phyloP scores from a whole-genome alignment of 2,888 invertebrate genomes.

The Poecilobothrus nobilitatus region DNA sequence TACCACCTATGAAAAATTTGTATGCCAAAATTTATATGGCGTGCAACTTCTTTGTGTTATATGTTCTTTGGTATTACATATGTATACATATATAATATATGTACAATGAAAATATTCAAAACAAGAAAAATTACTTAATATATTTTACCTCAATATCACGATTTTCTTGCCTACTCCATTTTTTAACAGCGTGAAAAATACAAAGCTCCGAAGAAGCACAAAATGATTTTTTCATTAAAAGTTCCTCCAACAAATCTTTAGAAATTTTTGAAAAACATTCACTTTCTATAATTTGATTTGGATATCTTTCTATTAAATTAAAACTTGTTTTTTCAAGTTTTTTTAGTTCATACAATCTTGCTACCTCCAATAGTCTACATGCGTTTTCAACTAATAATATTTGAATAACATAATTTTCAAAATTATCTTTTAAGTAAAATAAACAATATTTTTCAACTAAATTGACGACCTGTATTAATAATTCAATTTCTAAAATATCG shows the following conservation, averaged over 20 bases:
- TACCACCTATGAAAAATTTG: too few relatives aligned
- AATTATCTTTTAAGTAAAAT: slow-evolving; percentile 82
- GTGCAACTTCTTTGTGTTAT: too few relatives aligned
- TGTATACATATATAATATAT: too few relatives aligned
- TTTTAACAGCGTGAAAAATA: slow-evolving; percentile 82
- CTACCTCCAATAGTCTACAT: slow-evolving; percentile 90
- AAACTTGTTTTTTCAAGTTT: slow-evolving; percentile 71
- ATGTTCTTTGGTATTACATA: too few relatives aligned
- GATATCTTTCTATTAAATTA: slow-evolving; percentile 84
- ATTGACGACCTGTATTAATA: slow-evolving; percentile 64
- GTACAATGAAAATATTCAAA: too few relatives aligned
- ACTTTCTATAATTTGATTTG: slow-evolving; percentile 71
- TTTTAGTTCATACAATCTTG: slow-evolving; percentile 59
- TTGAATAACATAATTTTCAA: slow-evolving; percentile 81
- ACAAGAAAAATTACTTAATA: too few relatives aligned
- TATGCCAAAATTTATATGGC: too few relatives aligned
- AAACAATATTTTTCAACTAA: slow-evolving; percentile 96
- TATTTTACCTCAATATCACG: neutral
- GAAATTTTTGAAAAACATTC: slow-evolving; percentile 78
- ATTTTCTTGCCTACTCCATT: slow-evolving; percentile 77
- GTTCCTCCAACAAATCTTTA: slow-evolving; percentile 65
- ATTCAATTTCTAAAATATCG: slow-evolving; percentile 57
- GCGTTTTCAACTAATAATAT: slow-evolving; percentile 82
- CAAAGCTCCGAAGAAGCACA: slow-evolving; percentile 85
- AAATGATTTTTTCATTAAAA: slow-evolving; percentile 87